Evolutionary conservation across 2,888 invertebrate species (phyloP).

Genomic region (Linnaemya tessellans): DNA sequence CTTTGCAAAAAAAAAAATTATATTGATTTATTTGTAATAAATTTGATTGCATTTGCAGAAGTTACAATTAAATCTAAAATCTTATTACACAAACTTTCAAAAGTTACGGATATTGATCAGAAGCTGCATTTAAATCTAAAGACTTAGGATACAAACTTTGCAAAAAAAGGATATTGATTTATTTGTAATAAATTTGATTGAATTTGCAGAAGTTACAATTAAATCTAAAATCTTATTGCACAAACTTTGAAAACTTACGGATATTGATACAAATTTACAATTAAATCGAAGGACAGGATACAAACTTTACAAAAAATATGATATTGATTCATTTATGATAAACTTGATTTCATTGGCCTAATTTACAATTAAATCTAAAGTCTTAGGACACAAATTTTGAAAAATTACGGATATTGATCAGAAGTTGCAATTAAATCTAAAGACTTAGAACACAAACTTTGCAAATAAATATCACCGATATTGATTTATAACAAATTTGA

Average conservation of each 20-base stretch:
- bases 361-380: no score
- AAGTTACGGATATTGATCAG: no score
- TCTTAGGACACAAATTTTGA: no score
- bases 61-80: slow-evolving; percentile 5
- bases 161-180: not conserved
- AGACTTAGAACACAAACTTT: not conserved
- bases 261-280: no score
- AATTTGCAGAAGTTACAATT: not conserved
- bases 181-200: not conserved
- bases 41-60: slow-evolving; percentile 1
- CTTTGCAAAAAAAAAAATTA: not conserved
- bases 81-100: no score
- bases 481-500: not conserved
- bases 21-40: not conserved
- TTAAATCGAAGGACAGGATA: not conserved
- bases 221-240: slow-evolving; percentile 32
- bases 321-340: no score
- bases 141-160: slow-evolving; percentile 24
- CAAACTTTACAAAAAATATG: not conserved
- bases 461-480: no score
- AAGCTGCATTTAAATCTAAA: no score
- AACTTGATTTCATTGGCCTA: no score
- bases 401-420: no score
- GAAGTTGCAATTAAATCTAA: no score
- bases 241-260: no score